Percentiles rank a stretch among this genome's conserved stretches.
Conservation (phyloP, 2,888 invertebrate species). For the Cheilosia impressa region DNA sequence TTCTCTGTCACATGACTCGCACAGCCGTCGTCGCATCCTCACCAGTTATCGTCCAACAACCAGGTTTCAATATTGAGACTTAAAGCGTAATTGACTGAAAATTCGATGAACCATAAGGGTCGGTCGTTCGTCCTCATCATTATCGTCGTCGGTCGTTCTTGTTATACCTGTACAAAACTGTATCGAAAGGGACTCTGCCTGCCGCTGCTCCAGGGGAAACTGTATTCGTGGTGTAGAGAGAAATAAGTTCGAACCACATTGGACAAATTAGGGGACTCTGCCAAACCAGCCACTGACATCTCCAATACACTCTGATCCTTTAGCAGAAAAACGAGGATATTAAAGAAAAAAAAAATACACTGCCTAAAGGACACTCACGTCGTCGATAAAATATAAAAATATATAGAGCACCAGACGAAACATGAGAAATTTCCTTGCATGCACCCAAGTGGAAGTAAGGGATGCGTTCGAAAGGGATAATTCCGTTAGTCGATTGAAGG, state of each 20-base stretch:
- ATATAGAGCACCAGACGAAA: not conserved
- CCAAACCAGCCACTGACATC: slow-evolving; percentile 19
- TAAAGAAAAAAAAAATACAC: slow-evolving; percentile 19
- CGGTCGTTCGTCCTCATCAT: slow-evolving; percentile 58
- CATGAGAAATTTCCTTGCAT: not conserved
- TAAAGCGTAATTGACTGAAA: slow-evolving; percentile 70
- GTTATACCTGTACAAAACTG: slow-evolving; percentile 18
- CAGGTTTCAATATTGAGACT: slow-evolving; percentile 64
- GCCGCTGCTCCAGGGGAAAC: slow-evolving; percentile 3
- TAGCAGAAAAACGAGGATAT: slow-evolving; percentile 22
- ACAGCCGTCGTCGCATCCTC: slow-evolving; percentile 10
- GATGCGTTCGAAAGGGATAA: slow-evolving; percentile 30
- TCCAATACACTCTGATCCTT: slow-evolving; percentile 34
- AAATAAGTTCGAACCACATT: slow-evolving; percentile 17
- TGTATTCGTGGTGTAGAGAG: slow-evolving; percentile 15
- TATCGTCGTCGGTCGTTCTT: slow-evolving; percentile 20
- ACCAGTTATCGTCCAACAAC: slow-evolving; percentile 49
- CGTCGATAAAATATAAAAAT: not conserved
- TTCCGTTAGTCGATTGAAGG: slow-evolving; percentile 5
- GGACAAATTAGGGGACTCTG: slow-evolving; percentile 46
- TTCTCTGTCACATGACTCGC: not conserved
- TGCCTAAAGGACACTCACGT: slow-evolving; percentile 13
- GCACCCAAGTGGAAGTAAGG: slow-evolving; percentile 13
- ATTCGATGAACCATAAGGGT: slow-evolving; percentile 69
- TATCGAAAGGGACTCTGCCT: not conserved